A percentile compares a stretch with the other conserved stretches of the same genome.
These are phyloP conservation scores for Acinonyx jubatus DNA, from an alignment of 2,113 vertebrate species.

Conservation along the genomic window DNA sequence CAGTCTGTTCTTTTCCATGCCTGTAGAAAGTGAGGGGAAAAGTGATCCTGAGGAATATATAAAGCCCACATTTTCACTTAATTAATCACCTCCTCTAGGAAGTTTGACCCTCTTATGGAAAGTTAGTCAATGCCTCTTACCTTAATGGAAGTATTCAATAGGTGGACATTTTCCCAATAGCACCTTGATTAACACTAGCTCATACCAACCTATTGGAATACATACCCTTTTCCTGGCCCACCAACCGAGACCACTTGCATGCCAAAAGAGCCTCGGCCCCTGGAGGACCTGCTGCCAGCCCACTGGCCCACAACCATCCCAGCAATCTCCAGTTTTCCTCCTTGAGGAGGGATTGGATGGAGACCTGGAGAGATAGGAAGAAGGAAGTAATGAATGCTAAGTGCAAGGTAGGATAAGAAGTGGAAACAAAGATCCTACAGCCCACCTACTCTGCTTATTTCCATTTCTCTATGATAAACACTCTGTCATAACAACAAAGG, in stretches of 20 bases:
- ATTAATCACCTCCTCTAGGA: background rate
- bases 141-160: conserved; percentile 16
- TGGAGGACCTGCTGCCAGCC: conserved; percentile 93
- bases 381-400: background rate
- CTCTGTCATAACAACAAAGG: background rate
- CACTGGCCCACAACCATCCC: conserved; percentile 96
- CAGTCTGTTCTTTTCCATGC: conserved; percentile 89
- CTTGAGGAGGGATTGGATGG: conserved; percentile 94
- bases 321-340: conserved; percentile 95
- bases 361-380: conserved; percentile 84
- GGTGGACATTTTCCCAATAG: background rate
- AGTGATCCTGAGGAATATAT: conserved; percentile 47
- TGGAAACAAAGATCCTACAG: background rate
- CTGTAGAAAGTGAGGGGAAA: conserved; percentile 76
- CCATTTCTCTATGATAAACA: conserved; percentile 10
- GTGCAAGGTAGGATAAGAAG: background rate
- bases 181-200: background rate
- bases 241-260: conserved; percentile 94
- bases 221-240: conserved; percentile 92
- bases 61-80: background rate
- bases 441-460: background rate
- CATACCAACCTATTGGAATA: conserved; percentile 37
- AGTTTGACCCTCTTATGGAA: background rate
- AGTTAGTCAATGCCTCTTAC: conserved; percentile 9
- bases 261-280: conserved; percentile 92